These are phyloP conservation scores for Cryptus armator DNA, from an alignment of 2,888 invertebrate species.

Conservation along the genomic window DNA sequence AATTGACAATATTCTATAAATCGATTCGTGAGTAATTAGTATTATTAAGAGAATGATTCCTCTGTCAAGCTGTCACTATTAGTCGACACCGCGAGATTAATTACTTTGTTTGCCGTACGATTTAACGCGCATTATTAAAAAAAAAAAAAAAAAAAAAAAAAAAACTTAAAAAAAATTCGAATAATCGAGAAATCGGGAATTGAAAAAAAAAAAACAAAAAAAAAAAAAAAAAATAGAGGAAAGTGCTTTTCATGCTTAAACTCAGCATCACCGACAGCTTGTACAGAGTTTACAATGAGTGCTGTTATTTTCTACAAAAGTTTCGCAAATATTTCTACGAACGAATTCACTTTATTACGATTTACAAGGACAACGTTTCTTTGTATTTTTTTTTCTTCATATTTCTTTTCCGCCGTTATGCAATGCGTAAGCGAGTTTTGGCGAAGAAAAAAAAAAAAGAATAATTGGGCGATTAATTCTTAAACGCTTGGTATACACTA, in stretches of 20 bases:
- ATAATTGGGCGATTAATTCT: neutral
- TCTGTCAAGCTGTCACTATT: slow-evolving; percentile 79
- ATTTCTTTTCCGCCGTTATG: slow-evolving; percentile 41
- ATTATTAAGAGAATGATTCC: slow-evolving; percentile 75
- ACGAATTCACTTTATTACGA: slow-evolving; percentile 33
- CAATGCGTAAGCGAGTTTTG: slow-evolving; percentile 49
- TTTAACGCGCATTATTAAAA: neutral
- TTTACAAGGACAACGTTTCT: slow-evolving; percentile 42
- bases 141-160: slow-evolving; percentile 10
- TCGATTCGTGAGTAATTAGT: slow-evolving; percentile 72
- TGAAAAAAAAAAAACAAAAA: slow-evolving; percentile 19
- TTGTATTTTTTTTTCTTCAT: neutral
- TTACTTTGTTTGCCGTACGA: neutral
- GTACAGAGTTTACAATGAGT: slow-evolving; percentile 81
- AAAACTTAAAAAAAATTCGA: slow-evolving; percentile 27
- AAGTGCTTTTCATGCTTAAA: slow-evolving; percentile 27
- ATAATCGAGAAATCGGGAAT: slow-evolving; percentile 36
- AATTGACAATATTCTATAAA: slow-evolving; percentile 78
- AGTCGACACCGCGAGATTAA: slow-evolving; percentile 17
- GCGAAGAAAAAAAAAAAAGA: slow-evolving; percentile 24
- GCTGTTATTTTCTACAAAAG: slow-evolving; percentile 63
- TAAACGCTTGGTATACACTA: slow-evolving; percentile 26
- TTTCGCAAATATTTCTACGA: slow-evolving; percentile 54
- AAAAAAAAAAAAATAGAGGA: slow-evolving; percentile 31
- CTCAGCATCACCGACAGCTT: slow-evolving; percentile 75